Evolutionary conservation across 2,113 vertebrate genomes (phyloP).

Genomic region (Irena cyanogastra): DNA sequence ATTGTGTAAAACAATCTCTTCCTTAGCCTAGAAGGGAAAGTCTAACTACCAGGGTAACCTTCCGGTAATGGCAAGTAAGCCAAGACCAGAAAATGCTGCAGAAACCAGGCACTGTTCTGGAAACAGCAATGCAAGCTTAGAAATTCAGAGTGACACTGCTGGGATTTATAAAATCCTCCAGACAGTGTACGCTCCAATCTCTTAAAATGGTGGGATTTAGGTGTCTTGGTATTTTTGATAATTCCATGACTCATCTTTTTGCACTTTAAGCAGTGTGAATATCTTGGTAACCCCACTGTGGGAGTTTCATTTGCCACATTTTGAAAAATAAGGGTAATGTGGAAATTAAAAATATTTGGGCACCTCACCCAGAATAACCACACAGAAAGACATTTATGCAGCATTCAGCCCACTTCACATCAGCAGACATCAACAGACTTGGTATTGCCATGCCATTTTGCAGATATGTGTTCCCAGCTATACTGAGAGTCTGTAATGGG

Average conservation of each 20-base stretch:
- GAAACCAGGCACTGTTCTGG: background rate
- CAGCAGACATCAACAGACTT: background rate
- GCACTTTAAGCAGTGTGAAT: background rate
- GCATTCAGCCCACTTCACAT: background rate
- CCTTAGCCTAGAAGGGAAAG: background rate
- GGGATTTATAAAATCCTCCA: background rate
- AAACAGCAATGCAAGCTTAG: background rate
- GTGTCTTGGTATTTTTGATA: background rate
- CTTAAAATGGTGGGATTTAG: background rate
- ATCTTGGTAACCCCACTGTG: background rate
- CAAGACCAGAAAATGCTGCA: background rate
- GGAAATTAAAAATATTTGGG: background rate
- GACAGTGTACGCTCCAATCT: background rate
- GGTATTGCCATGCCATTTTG: fast-evolving
- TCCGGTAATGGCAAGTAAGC: background rate
- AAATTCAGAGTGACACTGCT: background rate
- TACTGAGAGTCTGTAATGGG: background rate
- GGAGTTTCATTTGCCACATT: background rate
- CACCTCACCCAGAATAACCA: background rate
- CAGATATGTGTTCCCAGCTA: background rate
- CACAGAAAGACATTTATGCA: background rate
- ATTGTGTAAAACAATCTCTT: slow-evolving; percentile 6
- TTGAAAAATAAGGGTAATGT: background rate
- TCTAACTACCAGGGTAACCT: background rate
- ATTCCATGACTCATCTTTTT: background rate